Conservation (phyloP, 2,888 invertebrate genomes). For the Aspidiotus destructor region DNA sequence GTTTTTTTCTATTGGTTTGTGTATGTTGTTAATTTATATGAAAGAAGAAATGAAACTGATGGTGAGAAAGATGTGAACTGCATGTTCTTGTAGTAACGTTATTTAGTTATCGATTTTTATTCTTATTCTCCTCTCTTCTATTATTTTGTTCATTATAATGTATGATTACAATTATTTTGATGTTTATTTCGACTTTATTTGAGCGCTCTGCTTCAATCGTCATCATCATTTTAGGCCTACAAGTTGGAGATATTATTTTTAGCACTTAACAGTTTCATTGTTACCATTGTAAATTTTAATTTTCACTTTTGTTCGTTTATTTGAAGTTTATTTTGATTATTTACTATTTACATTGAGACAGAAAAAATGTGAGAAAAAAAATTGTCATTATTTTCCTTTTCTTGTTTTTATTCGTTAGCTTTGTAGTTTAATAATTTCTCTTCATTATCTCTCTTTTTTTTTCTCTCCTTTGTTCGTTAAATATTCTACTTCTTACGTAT, state of each 20-base stretch:
- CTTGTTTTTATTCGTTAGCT: slow-evolving; percentile 20
- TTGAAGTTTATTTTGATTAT: slow-evolving; percentile 9
- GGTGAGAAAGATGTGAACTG: too few relatives aligned
- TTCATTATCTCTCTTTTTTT: not conserved
- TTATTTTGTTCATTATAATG: too few relatives aligned
- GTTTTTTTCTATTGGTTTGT: too few relatives aligned
- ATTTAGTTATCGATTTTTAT: too few relatives aligned
- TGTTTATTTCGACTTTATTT: not conserved
- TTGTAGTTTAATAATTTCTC: slow-evolving; percentile 9
- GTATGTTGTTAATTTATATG: too few relatives aligned
- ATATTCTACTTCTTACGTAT: too few relatives aligned
- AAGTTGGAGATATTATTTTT: not conserved
- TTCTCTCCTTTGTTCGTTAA: not conserved
- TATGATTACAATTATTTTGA: too few relatives aligned
- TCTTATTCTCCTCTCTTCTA: too few relatives aligned
- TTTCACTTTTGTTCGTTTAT: slow-evolving; percentile 15
- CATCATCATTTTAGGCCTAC: not conserved
- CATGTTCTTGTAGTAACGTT: too few relatives aligned
- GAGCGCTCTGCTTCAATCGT: not conserved
- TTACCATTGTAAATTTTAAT: slow-evolving; percentile 7
- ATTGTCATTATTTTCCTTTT: not conserved
- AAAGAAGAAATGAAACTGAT: too few relatives aligned
- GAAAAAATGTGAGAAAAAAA: too few relatives aligned
- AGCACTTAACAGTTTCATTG: slow-evolving; percentile 23
- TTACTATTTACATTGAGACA: not conserved